Conservation (phyloP, 2,113 vertebrate species). For the Sceloporus tristichus region DNA sequence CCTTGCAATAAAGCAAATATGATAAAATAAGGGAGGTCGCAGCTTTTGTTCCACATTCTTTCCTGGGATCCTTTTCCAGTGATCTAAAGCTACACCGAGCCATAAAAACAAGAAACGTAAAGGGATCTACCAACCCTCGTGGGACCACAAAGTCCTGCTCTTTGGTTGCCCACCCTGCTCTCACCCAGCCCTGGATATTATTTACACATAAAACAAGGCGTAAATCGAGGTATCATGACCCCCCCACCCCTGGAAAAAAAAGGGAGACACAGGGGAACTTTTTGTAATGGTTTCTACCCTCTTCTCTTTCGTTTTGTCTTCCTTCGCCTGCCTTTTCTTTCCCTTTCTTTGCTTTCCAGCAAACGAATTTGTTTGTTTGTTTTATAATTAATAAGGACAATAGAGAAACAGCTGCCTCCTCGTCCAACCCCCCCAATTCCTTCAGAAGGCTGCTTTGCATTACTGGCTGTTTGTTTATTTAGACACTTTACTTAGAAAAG, state of each 20-base stretch:
- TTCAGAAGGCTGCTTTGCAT: neutral
- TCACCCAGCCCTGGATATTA: neutral
- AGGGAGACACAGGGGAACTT: neutral
- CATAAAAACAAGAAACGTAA: neutral
- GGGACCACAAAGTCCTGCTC: neutral
- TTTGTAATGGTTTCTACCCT: neutral
- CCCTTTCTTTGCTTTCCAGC: fast-evolving
- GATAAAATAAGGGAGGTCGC: neutral
- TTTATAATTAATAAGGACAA: conserved; percentile 47
- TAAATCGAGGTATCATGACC: neutral
- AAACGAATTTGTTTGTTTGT: neutral
- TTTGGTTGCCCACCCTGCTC: neutral
- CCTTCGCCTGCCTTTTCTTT: neutral
- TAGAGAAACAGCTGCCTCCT: conserved; percentile 2
- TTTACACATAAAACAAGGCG: neutral
- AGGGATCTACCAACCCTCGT: neutral
- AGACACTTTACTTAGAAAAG: neutral
- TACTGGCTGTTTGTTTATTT: neutral
- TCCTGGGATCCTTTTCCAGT: neutral
- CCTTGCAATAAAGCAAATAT: too few species aligned
- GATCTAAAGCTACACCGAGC: neutral
- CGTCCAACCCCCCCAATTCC: too few species aligned
- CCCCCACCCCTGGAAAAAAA: neutral
- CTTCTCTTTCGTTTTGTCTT: neutral
- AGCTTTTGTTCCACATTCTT: neutral